Base-by-base conservation (phyloP, 2,888 invertebrate genomes). In the Cheilosia pagana region DNA sequence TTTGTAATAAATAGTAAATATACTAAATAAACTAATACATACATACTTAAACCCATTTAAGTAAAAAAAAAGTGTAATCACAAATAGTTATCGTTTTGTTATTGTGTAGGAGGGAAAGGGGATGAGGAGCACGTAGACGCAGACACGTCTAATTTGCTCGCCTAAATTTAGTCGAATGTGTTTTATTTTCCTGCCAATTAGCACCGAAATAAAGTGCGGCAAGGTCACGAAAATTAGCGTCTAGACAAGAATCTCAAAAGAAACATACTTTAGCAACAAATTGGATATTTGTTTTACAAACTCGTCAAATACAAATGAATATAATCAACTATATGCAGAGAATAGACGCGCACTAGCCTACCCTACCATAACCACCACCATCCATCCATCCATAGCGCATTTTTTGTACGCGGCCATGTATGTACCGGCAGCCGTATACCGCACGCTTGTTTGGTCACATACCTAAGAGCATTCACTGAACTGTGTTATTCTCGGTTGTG, bases 381-480 rank as follows among this genome's bases (percentile, higher is more conserved):
- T 16, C 35, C 55, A 45, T 52, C 59, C 75, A 35, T 12, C 35
- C 35, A 8, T 28, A 82, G 72, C 82, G 53, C 82, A 82, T 82
- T 72, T 72, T 35, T 82, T 77, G 43, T 72, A 59, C 39, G 78
- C 63, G 52, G 43, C 74, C 78, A 70, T 53, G 83, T 83, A 74
- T 78, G 78, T 77, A 78, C 59, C 77, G 60, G 60, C 43, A 72
- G 60, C 62, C 71, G 48, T 71, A 72, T 68, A 74, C 67, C 57
- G 78, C 62, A 78, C 70, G 78, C 68, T 75, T 85, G 70, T 75
- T 67, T 79, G 79, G 79, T 76, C 75, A 79, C 79, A 79, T 79
- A 85, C 60, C 70, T 48, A 71, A 76, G 75, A 70, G 79, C 79
- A 79, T 79, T 85, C 85, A 85, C 70, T 75, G 70, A 85, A 85